A percentile compares a stretch with the other conserved stretches of the same genome.
Conservation (phyloP, 1,140 invertebrate genomes). For the Pseudomyrmex concolor region DNA sequence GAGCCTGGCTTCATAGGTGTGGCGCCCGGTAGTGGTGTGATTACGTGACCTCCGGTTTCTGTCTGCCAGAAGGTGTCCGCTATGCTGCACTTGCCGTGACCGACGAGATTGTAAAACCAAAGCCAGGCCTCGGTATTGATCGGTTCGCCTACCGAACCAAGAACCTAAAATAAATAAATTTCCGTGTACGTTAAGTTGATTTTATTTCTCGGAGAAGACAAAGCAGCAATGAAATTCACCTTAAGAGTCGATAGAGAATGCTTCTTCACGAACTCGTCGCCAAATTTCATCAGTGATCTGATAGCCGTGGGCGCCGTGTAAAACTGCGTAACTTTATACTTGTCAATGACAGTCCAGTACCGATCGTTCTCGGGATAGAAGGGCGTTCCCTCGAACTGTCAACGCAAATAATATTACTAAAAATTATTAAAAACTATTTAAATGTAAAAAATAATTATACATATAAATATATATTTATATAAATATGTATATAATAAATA, state of each 20-base stretch:
- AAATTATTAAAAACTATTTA: neutral
- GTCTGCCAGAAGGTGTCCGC: conserved; percentile 99
- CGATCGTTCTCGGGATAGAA: conserved; percentile 95
- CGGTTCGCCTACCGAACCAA: conserved; percentile 98
- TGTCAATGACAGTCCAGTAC: conserved; percentile 96
- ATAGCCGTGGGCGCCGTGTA: conserved; percentile 99
- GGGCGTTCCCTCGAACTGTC: conserved; percentile 98
- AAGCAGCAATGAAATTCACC: conserved; percentile 74
- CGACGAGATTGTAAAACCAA: conserved; percentile 97
- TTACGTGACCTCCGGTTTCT: conserved; percentile 97
- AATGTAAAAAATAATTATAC: neutral
- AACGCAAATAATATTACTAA: conserved; percentile 15
- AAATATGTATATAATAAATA: too few species aligned
- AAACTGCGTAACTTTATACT: conserved; percentile 98
- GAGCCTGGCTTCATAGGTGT: conserved; percentile 98
- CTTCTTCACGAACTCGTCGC: conserved; percentile 91
- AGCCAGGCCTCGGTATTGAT: conserved; percentile 99
- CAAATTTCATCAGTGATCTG: conserved; percentile 97
- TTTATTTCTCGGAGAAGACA: neutral
- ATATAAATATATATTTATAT: conserved; percentile 85
- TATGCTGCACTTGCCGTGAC: conserved; percentile 93
- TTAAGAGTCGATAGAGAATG: conserved; percentile 85
- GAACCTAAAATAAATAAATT: conserved; percentile 86
- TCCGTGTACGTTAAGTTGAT: conserved; percentile 4
- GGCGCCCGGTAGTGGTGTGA: conserved; percentile 97